These are phyloP conservation scores for Coregonus suidteri DNA, from an alignment of 2,797 vertebrate genomes.

Conservation along the genomic window DNA sequence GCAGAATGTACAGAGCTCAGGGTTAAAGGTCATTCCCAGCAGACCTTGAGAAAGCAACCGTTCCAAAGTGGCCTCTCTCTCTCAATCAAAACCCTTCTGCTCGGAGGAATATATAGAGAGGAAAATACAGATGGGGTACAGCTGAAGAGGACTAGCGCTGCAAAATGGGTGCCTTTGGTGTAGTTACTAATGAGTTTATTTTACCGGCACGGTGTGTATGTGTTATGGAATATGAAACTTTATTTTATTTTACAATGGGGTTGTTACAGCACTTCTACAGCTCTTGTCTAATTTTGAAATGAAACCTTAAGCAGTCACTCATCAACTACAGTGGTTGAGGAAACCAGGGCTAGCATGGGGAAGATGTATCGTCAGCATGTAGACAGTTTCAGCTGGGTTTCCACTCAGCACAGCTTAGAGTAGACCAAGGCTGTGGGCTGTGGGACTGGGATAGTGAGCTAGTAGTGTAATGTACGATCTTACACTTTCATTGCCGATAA, in stretches of 20 bases:
- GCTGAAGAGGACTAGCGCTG: not conserved
- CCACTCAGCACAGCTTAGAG: too few relatives aligned
- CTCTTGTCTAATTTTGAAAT: too few relatives aligned
- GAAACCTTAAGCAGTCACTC: too few relatives aligned
- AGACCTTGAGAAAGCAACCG: conserved; percentile 55
- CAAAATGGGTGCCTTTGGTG: not conserved
- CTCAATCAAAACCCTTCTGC: conserved; percentile 49
- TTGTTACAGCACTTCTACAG: too few relatives aligned
- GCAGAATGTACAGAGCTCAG: conserved; percentile 19
- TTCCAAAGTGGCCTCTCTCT: conserved; percentile 55
- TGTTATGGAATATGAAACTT: not conserved
- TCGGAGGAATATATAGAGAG: not conserved
- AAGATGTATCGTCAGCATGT: too few relatives aligned
- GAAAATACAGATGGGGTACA: not conserved
- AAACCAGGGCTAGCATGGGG: too few relatives aligned
- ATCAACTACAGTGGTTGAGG: too few relatives aligned
- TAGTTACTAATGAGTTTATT: not conserved
- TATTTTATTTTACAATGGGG: too few relatives aligned
- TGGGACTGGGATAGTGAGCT: not conserved
- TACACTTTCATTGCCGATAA: too few relatives aligned
- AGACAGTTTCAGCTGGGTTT: too few relatives aligned
- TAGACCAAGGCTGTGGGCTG: too few relatives aligned
- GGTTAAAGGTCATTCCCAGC: conserved; percentile 64
- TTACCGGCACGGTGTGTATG: not conserved
- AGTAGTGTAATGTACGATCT: not conserved